These are phyloP conservation scores for Diploscapter pachys DNA, from an alignment of 1,140 invertebrate genomes.

Conservation along the genomic window DNA sequence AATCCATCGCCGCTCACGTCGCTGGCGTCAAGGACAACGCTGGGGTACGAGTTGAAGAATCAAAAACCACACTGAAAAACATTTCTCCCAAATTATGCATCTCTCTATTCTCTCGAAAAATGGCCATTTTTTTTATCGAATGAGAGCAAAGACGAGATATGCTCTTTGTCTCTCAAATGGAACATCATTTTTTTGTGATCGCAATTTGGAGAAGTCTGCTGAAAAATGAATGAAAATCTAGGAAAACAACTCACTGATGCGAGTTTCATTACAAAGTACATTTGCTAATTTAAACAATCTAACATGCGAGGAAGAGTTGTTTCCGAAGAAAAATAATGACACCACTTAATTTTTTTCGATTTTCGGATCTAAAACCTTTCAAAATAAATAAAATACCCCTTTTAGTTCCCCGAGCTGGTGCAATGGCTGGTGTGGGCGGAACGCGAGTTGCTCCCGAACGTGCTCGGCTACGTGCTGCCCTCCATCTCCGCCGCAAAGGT, in stretches of 20 bases:
- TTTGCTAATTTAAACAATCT: background rate
- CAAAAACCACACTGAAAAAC: background rate
- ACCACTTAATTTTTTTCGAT: background rate
- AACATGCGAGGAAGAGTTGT: slow-evolving; percentile 43
- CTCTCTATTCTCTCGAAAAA: background rate
- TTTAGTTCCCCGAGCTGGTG: slow-evolving; percentile 73
- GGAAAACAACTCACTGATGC: too few species aligned
- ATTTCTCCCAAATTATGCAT: background rate
- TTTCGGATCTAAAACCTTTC: background rate
- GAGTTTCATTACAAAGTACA: slow-evolving; percentile 36
- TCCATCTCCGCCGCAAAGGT: slow-evolving; percentile 82
- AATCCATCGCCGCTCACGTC: slow-evolving; percentile 47
- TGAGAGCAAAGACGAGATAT: background rate
- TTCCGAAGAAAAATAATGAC: background rate
- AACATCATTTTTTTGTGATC: background rate
- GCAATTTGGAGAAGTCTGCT: too few species aligned
- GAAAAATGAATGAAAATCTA: too few species aligned
- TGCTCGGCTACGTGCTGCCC: slow-evolving; percentile 93
- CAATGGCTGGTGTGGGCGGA: slow-evolving; percentile 90
- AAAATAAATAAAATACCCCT: background rate
- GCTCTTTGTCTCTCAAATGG: slow-evolving; percentile 1
- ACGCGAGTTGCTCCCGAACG: slow-evolving; percentile 82
- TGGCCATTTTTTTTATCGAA: slow-evolving; percentile 43
- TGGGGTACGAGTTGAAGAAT: background rate
- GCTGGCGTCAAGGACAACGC: slow-evolving; percentile 7